phyloP scores from a whole-genome alignment of 2,888 invertebrate species.

The Acanthosepion pharaonis region DNA sequence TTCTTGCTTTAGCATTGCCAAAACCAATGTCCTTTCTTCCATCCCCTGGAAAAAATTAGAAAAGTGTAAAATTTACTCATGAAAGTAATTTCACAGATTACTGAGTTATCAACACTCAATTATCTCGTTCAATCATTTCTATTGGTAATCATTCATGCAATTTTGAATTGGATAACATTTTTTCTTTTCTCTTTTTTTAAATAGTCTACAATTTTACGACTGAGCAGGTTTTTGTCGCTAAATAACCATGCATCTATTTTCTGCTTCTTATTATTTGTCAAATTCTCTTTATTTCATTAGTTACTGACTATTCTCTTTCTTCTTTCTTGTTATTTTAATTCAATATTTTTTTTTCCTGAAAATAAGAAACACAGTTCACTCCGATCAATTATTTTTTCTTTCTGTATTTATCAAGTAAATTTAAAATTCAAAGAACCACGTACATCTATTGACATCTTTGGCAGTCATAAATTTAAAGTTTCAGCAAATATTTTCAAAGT shows the following conservation, averaged over 20 bases:
- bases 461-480: background rate
- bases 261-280: background rate
- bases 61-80: too few relatives aligned
- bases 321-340: background rate
- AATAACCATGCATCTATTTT: constrained; percentile 14
- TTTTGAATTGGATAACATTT: background rate
- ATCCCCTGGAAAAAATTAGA: too few relatives aligned
- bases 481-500: background rate
- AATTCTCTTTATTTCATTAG: background rate
- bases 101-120: constrained; percentile 33
- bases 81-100: background rate
- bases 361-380: background rate
- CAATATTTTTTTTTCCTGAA: background rate
- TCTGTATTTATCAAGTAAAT: background rate
- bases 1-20: too few relatives aligned
- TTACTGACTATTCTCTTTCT: background rate
- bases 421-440: background rate
- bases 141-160: background rate
- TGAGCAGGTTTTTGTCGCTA: background rate
- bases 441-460: background rate
- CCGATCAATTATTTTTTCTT: background rate
- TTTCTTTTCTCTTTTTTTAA: background rate
- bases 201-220: background rate
- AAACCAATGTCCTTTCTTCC: too few relatives aligned
- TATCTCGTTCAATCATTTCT: background rate